Evolutionary conservation across 2,797 vertebrate species (phyloP), one percentile per base, ranked within the genome.

Genomic region (Labeo calbasu): DNA sequence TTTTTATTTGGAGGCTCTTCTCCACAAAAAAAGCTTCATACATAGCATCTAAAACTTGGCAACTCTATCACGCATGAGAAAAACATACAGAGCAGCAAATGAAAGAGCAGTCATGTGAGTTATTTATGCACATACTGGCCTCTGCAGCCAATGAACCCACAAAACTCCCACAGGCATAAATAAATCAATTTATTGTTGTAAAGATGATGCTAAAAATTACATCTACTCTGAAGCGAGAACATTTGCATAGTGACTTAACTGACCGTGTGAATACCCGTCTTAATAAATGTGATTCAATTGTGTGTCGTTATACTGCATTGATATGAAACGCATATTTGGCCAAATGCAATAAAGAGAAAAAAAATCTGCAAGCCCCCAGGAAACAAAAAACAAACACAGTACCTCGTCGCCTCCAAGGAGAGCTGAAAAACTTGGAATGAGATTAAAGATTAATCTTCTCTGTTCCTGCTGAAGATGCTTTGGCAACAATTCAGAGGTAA

Each of bases 371-470:
- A 57, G 66, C 40, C 70, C 17, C 71, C n/a, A 23, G 53, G 21
- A 82, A 84, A 82, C 65, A 36, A 61, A 77, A 61, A 59, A 13
- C 66, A 36, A 73, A 83, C n/a, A 50, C 23, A 21, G 51, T 70
- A 73, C 21, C n/a, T 50, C 0, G 0, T 81, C 12, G 11, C 21
- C 70, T 82, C 66, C 65, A 51, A 84, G 79, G 66, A 84, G 76
- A 71, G 75, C 70, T 85, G 61, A 53, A 70, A 81, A 81, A 40
- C 85, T 71, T 79, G 71, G 76, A 85, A 78, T 46, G 17, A 88
- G 85, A 88, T 88, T 88, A 85, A 85, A 86, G 86, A 86, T 78
- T 77, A 61, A 86, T 86, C 86, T 83, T 80, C 83, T 71, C 55
- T 43, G 72, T 80, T 70, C 78, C 79, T 76, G 51, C 75, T 86